A percentile compares a stretch with the other conserved stretches of the same genome.
phyloP scores from a whole-genome alignment of 2,113 vertebrate genomes.

The Phyllostomus hastatus region DNA sequence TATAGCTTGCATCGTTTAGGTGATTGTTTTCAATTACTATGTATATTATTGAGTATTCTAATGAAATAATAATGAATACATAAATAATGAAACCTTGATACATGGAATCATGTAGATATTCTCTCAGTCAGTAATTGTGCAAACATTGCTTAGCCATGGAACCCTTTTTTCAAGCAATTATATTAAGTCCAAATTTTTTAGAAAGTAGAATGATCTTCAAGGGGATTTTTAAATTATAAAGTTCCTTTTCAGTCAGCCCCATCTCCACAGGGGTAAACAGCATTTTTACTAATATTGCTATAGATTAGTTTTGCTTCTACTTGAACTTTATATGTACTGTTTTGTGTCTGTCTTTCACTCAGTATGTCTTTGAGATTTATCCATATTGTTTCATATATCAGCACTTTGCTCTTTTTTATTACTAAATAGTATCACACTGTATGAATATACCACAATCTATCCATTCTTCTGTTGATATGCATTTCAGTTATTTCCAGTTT shows the following conservation, averaged over 20 bases:
- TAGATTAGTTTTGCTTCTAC: neutral
- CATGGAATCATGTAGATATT: neutral
- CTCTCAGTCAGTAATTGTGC: neutral
- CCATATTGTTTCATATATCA: neutral
- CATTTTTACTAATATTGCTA: neutral
- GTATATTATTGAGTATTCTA: neutral
- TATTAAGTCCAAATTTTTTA: neutral
- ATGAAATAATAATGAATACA: neutral
- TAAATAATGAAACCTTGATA: neutral
- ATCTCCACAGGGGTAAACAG: neutral
- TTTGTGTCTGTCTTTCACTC: neutral
- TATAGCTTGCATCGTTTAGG: neutral
- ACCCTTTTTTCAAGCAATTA: neutral
- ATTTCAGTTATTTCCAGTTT: conserved; percentile 13
- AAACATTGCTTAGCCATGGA: neutral
- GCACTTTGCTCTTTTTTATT: neutral
- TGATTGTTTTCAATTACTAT: neutral
- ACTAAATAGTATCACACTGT: neutral
- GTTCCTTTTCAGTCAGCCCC: neutral
- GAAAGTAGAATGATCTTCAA: neutral
- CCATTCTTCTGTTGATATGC: neutral
- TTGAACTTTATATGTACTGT: neutral
- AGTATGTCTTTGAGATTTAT: neutral
- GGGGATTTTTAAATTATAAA: neutral
- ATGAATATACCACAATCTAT: neutral